A percentile compares a stretch with the other conserved stretches of the same genome.
These are phyloP conservation scores for Volucella inanis DNA, from an alignment of 2,888 invertebrate genomes.

Conservation along the genomic window DNA sequence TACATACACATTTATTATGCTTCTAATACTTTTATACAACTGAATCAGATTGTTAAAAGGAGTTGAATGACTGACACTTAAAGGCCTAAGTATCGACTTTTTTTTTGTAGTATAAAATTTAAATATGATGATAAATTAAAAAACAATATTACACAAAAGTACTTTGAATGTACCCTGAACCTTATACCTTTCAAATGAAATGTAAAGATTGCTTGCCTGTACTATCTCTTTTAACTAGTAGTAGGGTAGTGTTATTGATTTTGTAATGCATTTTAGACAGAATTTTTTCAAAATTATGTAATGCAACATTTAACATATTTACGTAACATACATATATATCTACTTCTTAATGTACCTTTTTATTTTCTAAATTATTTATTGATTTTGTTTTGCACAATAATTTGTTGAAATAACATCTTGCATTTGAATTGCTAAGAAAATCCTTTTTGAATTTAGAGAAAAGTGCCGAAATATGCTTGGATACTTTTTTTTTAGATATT, in stretches of 20 bases:
- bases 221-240: slow-evolving; percentile 39
- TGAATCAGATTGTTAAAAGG: slow-evolving; percentile 61
- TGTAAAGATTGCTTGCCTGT: slow-evolving; percentile 66
- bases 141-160: slow-evolving; percentile 77
- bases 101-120: slow-evolving; percentile 54
- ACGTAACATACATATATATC: slow-evolving; percentile 5
- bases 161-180: slow-evolving; percentile 77
- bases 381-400: slow-evolving; percentile 7
- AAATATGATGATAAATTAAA: background rate
- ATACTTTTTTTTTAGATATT: slow-evolving; percentile 25
- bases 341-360: slow-evolving; percentile 39
- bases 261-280: slow-evolving; percentile 69
- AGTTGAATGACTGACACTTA: slow-evolving; percentile 83
- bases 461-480: slow-evolving; percentile 41
- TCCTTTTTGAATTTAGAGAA: slow-evolving; percentile 31
- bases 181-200: slow-evolving; percentile 31
- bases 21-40: slow-evolving; percentile 15
- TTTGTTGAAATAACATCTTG: slow-evolving; percentile 36
- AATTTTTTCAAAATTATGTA: slow-evolving; percentile 28
- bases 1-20: slow-evolving; percentile 26
- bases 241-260: slow-evolving; percentile 74
- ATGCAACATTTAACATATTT: slow-evolving; percentile 9
- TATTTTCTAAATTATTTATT: background rate
- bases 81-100: slow-evolving; percentile 77
- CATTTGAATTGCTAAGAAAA: slow-evolving; percentile 35